Conservation (phyloP, 2,797 vertebrate species). For the Coreius guichenoti region DNA sequence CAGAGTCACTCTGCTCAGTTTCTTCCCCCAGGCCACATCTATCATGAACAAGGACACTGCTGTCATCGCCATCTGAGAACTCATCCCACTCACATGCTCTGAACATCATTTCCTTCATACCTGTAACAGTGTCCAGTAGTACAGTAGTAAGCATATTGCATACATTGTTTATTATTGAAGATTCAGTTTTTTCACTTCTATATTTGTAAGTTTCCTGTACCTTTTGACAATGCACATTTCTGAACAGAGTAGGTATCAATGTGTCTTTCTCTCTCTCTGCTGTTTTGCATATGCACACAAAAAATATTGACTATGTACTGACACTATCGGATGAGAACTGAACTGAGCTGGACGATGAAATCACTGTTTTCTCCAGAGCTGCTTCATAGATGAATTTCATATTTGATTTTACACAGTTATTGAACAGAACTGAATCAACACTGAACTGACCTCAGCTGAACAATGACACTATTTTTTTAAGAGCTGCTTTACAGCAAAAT, state of each 20-base stretch:
- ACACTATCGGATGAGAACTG: too few species aligned
- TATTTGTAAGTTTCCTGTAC: not conserved
- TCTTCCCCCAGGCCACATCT: slow-evolving; percentile 1
- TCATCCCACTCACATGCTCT: not conserved
- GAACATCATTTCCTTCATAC: not conserved
- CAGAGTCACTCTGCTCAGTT: slow-evolving; percentile 8
- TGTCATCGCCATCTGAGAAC: slow-evolving; percentile 12
- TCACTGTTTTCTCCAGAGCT: too few species aligned
- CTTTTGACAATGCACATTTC: not conserved
- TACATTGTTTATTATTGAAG: not conserved
- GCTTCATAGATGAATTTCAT: too few species aligned
- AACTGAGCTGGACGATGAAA: too few species aligned
- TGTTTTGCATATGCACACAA: not conserved
- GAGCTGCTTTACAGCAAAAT: too few species aligned
- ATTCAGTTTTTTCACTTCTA: not conserved
- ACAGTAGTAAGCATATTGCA: not conserved
- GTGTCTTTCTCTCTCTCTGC: not conserved
- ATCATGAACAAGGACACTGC: slow-evolving; percentile 25
- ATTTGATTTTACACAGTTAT: too few species aligned
- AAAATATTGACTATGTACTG: not conserved
- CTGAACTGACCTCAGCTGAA: too few species aligned
- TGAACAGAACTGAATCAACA: too few species aligned
- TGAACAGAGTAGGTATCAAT: not conserved
- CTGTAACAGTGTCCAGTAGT: not conserved
- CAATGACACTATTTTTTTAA: too few species aligned